Conservation (phyloP, 2,888 invertebrate species). For the Agrypnus murinus region DNA sequence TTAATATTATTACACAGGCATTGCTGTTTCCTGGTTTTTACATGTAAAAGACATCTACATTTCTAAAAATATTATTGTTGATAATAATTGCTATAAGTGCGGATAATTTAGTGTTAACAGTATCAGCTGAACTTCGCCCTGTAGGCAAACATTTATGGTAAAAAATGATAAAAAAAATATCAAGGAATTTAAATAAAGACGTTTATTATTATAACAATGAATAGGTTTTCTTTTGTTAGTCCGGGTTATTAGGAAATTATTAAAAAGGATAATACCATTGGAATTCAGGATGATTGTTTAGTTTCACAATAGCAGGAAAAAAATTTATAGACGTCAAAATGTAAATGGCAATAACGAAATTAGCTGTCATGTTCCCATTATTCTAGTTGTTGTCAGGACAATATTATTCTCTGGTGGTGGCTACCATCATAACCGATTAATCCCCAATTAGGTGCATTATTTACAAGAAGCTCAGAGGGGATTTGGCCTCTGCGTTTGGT, state of each 20-base stretch:
- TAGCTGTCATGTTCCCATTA: conserved; percentile 22
- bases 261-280: no score
- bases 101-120: no score
- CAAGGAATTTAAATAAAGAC: no score
- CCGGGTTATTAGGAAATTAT: no score
- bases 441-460: conserved; percentile 42
- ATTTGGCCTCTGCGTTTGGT: conserved; percentile 18
- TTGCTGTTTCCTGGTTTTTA: neutral
- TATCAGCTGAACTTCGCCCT: no score
- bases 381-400: conserved; percentile 28
- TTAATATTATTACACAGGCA: neutral
- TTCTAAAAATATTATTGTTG: no score
- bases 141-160: no score
- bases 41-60: neutral
- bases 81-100: no score
- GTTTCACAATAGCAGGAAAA: neutral
- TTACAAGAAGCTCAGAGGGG: conserved; percentile 28
- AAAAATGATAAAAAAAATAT: no score
- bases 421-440: conserved; percentile 35
- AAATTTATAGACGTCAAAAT: neutral
- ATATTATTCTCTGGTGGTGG: conserved; percentile 25
- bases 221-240: no score
- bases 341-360: conserved; percentile 1
- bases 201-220: no score
- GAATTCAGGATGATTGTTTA: no score